Percentiles rank a stretch among this genome's conserved stretches.
Evolutionary conservation across 2,797 vertebrate genomes (phyloP).

Genomic region (Rhabdophis nuchalis): DNA sequence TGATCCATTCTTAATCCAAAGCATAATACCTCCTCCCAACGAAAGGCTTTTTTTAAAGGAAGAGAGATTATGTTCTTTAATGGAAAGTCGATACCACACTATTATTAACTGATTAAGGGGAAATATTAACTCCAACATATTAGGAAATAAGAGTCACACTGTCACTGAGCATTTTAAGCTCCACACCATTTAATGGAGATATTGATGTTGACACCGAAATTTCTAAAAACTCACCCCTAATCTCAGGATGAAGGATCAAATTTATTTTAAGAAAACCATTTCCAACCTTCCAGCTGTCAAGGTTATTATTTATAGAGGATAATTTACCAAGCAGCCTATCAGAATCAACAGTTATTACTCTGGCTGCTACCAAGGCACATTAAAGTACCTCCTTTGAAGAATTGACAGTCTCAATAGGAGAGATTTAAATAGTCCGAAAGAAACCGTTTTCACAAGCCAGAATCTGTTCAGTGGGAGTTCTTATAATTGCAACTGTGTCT

Average conservation of each 20-base stretch:
- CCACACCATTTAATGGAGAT: conserved; percentile 25
- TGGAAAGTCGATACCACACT: background rate
- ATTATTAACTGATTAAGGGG: conserved; percentile 32
- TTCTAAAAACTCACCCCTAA: conserved; percentile 9
- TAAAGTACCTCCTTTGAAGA: background rate
- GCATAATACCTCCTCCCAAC: conserved; percentile 36
- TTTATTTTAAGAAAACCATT: conserved; percentile 7
- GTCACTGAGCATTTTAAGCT: conserved; percentile 34
- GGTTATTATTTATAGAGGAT: background rate
- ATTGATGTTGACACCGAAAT: background rate
- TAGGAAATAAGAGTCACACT: conserved; percentile 52
- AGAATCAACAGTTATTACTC: background rate
- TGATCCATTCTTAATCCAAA: conserved; percentile 50
- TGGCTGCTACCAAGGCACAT: background rate
- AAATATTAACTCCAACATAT: conserved; percentile 42
- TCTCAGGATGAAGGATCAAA: background rate
- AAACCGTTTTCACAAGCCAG: background rate
- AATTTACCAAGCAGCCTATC: background rate
- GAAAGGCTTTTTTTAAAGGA: conserved; percentile 39
- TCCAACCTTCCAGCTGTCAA: accelerated
- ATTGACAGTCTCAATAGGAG: background rate
- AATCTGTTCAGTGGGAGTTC: accelerated
- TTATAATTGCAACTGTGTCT: conserved; percentile 1
- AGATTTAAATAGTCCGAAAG: background rate
- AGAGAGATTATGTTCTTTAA: background rate